Evolutionary conservation across 1,140 invertebrate genomes (phyloP).

Genomic region (Odontomachus brunneus): DNA sequence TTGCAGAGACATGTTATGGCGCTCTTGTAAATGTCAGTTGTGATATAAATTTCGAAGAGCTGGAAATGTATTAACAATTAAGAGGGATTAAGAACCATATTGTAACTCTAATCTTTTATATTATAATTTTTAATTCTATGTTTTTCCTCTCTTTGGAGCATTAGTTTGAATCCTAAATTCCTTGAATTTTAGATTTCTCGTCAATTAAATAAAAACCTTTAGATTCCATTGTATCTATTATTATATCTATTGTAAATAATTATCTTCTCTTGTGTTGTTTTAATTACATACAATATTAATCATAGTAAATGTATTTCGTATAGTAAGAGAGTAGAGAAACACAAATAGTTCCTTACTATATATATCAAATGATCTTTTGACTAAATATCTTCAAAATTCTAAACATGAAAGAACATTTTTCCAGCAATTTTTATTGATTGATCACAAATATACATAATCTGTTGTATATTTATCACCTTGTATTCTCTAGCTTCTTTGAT

Average conservation of each 20-base stretch:
- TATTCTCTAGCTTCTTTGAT: constrained; percentile 35
- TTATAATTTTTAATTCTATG: neutral
- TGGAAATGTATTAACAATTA: constrained; percentile 3
- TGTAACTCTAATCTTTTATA: neutral
- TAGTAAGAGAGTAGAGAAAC: neutral
- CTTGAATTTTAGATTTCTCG: neutral
- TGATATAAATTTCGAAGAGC: neutral
- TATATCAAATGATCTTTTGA: neutral
- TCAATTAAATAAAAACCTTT: too few relatives aligned
- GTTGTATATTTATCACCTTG: constrained; percentile 44
- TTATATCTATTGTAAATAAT: constrained; percentile 21
- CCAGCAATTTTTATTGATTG: constrained; percentile 43
- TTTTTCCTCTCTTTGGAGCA: too few relatives aligned
- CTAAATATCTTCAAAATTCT: neutral
- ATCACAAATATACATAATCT: constrained; percentile 56
- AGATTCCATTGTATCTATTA: too few relatives aligned
- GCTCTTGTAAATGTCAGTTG: constrained; percentile 4
- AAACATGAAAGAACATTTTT: neutral
- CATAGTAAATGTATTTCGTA: constrained; percentile 19
- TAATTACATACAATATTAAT: neutral
- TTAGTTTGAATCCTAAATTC: neutral
- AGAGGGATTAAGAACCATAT: neutral
- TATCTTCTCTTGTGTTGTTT: neutral
- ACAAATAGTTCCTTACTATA: neutral
- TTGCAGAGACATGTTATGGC: constrained; percentile 1